phyloP scores from a whole-genome alignment of 2,113 vertebrate species.

The Stomatorhinus ivindoensis region DNA sequence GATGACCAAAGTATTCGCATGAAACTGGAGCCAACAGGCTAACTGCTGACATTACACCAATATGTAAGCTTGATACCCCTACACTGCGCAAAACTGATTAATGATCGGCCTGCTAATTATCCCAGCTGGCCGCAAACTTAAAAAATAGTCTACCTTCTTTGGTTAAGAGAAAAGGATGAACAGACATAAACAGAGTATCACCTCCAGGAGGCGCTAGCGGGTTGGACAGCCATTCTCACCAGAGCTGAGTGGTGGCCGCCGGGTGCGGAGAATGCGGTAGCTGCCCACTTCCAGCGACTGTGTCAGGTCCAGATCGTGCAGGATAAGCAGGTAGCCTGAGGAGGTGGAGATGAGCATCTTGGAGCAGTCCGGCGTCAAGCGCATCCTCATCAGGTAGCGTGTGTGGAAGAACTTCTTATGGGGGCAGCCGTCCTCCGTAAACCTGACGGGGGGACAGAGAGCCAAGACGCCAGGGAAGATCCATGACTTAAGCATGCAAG shows the following conservation, averaged over 20 bases:
- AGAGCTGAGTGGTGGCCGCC: slow-evolving; percentile 80
- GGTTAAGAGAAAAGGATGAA: not conserved
- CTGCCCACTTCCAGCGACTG: slow-evolving; percentile 96
- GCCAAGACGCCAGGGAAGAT: not conserved
- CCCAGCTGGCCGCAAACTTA: not conserved
- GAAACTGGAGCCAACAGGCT: not conserved
- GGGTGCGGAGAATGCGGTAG: slow-evolving; percentile 86
- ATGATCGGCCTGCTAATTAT: not conserved
- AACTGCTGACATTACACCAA: not conserved
- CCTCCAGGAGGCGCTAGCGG: not conserved
- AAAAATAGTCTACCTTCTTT: not conserved
- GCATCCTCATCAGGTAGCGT: slow-evolving; percentile 96
- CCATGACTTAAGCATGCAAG: not conserved
- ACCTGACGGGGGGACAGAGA: slow-evolving; percentile 57
- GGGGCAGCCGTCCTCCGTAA: slow-evolving; percentile 93
- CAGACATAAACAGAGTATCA: not conserved
- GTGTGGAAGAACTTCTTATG: slow-evolving; percentile 99
- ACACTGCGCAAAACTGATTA: not conserved
- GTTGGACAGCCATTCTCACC: slow-evolving; percentile 48
- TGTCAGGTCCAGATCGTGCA: slow-evolving; percentile 93
- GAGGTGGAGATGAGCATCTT: slow-evolving; percentile 99
- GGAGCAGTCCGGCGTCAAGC: slow-evolving; percentile 93
- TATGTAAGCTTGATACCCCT: not conserved
- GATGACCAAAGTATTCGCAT: not conserved
- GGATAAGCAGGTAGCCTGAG: slow-evolving; percentile 93